Percentiles rank a stretch among this genome's conserved stretches.
Evolutionary conservation across 2,797 vertebrate genomes (phyloP).

Genomic region (Poecilia velifera): DNA sequence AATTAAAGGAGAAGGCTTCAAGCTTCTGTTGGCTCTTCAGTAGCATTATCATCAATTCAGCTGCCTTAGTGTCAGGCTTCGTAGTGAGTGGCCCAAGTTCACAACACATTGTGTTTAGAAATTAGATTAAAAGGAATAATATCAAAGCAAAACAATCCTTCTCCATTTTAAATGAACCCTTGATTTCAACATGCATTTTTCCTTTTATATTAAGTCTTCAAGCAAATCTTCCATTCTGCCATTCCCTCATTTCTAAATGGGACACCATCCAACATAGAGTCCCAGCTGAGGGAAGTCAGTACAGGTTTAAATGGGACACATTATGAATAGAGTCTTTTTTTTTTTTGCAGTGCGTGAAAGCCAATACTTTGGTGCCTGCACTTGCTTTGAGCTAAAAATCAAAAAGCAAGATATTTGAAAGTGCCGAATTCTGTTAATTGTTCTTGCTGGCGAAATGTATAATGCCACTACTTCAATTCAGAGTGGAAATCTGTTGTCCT

Average conservation of each 20-base stretch:
- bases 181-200: slow-evolving; percentile 73
- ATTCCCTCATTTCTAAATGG: slow-evolving; percentile 85
- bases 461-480: neutral
- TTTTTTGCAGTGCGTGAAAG: neutral
- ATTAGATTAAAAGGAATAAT: neutral
- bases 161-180: neutral
- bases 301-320: slow-evolving; percentile 35
- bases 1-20: slow-evolving; percentile 64
- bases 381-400: neutral
- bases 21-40: slow-evolving; percentile 41
- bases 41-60: slow-evolving; percentile 38
- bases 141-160: neutral
- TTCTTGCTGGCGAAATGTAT: neutral
- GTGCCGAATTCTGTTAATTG: neutral
- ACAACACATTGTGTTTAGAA: slow-evolving; percentile 14
- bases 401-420: neutral
- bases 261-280: slow-evolving; percentile 88
- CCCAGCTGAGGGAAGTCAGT: slow-evolving; percentile 79
- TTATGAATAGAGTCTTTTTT: neutral
- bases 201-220: slow-evolving; percentile 79
- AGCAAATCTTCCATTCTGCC: slow-evolving; percentile 80
- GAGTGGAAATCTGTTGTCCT: neutral
- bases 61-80: slow-evolving; percentile 17
- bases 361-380: neutral
- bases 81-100: slow-evolving; percentile 17